Percentiles rank a stretch among this genome's conserved stretches.
Conservation (phyloP, 2,797 vertebrate species). For the Apogon talboti region DNA sequence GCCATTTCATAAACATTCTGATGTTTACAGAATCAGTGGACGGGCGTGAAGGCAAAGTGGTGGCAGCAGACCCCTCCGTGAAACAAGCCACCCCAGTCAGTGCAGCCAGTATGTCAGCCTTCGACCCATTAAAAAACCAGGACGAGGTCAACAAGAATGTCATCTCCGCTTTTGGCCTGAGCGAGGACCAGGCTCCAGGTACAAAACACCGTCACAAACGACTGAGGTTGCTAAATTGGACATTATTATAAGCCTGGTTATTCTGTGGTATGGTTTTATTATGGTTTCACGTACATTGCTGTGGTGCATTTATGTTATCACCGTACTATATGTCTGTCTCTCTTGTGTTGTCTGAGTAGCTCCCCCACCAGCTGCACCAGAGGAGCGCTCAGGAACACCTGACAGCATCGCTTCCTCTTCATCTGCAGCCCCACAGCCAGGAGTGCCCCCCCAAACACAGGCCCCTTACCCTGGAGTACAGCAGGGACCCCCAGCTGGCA, state of each 20-base stretch:
- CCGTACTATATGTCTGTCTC: not conserved
- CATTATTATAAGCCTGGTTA: not conserved
- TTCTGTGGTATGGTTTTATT: not conserved
- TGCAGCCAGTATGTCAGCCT: constrained; percentile 98
- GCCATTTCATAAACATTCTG: not conserved
- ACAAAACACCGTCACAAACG: constrained; percentile 33
- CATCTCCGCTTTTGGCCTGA: constrained; percentile 96
- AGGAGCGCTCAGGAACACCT: constrained; percentile 96
- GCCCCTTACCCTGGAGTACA: constrained; percentile 89
- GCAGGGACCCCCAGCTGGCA: constrained; percentile 87
- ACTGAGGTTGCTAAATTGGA: too few relatives aligned
- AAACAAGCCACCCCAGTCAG: constrained; percentile 95
- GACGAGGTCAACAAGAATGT: constrained; percentile 99
- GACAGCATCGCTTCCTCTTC: constrained; percentile 97
- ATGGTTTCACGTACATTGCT: not conserved
- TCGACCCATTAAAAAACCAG: constrained; percentile 98
- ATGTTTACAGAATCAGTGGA: constrained; percentile 85
- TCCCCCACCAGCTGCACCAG: constrained; percentile 88
- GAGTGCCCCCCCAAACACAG: constrained; percentile 88
- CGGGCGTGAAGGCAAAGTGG: constrained; percentile 90
- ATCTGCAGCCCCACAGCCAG: constrained; percentile 91
- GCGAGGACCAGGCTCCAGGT: constrained; percentile 95
- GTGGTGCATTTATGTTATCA: not conserved
- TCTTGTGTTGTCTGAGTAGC: constrained; percentile 66
- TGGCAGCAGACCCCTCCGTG: constrained; percentile 87